phyloP scores from a whole-genome alignment of 1,140 invertebrate species.

The Saxidomus purpurata region DNA sequence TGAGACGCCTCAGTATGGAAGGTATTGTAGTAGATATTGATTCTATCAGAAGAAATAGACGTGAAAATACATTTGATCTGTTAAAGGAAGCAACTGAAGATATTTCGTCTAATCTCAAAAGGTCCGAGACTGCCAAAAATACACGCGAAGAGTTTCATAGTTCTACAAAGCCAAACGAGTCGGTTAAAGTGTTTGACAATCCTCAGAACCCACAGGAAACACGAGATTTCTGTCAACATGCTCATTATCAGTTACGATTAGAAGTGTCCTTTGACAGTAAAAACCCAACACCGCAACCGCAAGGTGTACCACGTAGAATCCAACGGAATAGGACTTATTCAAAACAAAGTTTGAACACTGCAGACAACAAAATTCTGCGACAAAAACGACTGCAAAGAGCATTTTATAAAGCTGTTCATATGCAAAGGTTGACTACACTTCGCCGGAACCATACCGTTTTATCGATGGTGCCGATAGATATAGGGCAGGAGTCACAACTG shows the following conservation, averaged over 20 bases:
- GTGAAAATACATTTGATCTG: neutral
- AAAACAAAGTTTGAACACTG: neutral
- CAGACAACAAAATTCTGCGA: neutral
- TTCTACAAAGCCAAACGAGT: too few relatives aligned
- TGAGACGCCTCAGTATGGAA: constrained; percentile 5
- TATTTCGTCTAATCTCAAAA: neutral
- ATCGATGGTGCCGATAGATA: neutral
- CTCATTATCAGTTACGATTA: neutral
- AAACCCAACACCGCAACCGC: neutral
- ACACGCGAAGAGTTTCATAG: too few relatives aligned
- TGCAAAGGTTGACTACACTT: neutral
- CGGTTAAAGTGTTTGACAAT: too few relatives aligned
- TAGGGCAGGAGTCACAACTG: neutral
- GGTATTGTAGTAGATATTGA: constrained; percentile 9
- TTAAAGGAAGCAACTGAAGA: neutral
- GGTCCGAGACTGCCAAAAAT: neutral
- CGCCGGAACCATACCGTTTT: neutral
- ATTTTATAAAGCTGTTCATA: neutral
- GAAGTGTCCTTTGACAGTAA: constrained; percentile 28
- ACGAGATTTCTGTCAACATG: neutral
- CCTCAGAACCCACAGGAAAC: neutral
- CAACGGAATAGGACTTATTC: neutral
- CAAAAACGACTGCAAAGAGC: neutral
- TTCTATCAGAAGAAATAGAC: neutral
- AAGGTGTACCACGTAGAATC: neutral